These are phyloP conservation scores for Belonocnema kinseyi DNA, from an alignment of 1,140 invertebrate species.

Conservation along the genomic window DNA sequence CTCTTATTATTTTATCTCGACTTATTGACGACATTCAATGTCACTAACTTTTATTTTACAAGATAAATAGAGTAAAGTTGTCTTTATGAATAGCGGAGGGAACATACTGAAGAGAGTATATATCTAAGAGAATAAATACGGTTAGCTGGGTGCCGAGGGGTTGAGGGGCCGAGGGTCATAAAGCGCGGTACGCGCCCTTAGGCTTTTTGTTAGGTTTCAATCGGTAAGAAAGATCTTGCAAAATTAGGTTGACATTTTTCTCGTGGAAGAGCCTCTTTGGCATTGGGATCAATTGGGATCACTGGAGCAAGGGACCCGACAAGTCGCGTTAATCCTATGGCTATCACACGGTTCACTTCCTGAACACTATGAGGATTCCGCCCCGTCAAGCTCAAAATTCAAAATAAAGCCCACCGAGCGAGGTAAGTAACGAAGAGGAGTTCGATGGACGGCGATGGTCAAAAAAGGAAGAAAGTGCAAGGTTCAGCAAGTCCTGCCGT, in stretches of 20 bases:
- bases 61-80: neutral
- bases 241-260: conserved; percentile 66
- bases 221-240: conserved; percentile 48
- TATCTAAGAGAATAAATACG: neutral
- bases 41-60: neutral
- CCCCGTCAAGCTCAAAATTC: conserved; percentile 54
- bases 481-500: conserved; percentile 49
- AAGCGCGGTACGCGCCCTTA: conserved; percentile 32
- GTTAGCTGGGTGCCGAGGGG: neutral
- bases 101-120: neutral
- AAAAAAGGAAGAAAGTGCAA: neutral
- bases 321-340: conserved; percentile 64
- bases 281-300: conserved; percentile 37
- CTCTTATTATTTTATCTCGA: neutral
- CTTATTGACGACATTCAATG: neutral
- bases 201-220: conserved; percentile 42
- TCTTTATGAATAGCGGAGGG: neutral
- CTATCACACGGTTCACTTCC: conserved; percentile 63
- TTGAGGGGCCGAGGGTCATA: neutral
- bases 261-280: conserved; percentile 41
- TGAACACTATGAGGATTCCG: conserved; percentile 51
- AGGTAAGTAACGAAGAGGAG: conserved; percentile 32
- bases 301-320: conserved; percentile 39
- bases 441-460: neutral
- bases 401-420: conserved; percentile 54